A percentile compares a stretch with the other conserved stretches of the same genome.
Conservation (phyloP, 2,113 vertebrate species). For the Anser brachyrhynchus region DNA sequence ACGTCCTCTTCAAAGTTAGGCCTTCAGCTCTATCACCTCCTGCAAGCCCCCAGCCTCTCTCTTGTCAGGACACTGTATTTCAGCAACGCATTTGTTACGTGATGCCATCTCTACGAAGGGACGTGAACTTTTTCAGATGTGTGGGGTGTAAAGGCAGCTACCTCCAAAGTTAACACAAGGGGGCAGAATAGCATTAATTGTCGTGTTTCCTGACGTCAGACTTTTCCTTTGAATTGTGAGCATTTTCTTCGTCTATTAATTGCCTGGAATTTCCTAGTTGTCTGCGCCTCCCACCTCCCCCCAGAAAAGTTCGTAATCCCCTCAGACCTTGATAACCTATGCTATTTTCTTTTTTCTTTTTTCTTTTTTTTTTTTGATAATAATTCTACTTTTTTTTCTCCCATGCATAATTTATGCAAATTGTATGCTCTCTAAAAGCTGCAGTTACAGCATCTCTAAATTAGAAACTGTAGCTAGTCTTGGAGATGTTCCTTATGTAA, state of each 20-base stretch:
- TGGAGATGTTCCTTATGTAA: not conserved
- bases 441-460: not conserved
- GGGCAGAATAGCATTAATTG: conserved; percentile 58
- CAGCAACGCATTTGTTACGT: not conserved
- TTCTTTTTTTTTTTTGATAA: not conserved
- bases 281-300: not conserved
- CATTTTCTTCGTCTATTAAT: not conserved
- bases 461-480: not conserved
- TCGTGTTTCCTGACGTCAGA: conserved; percentile 57
- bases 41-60: accelerated
- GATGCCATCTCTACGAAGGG: not conserved
- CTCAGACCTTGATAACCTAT: not conserved
- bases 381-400: not conserved
- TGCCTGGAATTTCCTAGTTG: not conserved
- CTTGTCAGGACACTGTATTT: not conserved
- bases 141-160: not conserved
- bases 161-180: conserved; percentile 14
- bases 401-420: not conserved
- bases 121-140: not conserved
- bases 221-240: not conserved
- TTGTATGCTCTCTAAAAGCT: not conserved
- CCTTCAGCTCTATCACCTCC: not conserved
- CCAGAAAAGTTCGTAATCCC: not conserved
- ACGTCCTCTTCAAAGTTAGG: no score
- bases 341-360: not conserved